Conservation (phyloP, 1,140 invertebrate species). For the Prorops nasuta region DNA sequence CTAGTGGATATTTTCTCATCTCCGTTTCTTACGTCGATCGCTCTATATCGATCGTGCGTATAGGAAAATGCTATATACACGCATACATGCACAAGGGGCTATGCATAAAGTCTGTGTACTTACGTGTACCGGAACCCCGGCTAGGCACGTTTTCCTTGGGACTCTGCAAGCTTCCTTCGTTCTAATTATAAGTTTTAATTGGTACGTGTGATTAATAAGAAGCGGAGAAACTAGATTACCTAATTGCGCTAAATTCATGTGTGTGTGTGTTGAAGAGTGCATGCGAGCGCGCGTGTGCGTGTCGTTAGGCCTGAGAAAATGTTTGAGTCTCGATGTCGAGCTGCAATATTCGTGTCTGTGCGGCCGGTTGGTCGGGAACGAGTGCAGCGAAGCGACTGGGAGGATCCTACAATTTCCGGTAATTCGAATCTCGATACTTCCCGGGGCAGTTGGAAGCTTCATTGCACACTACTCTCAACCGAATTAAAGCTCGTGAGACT, state of each 20-base stretch:
- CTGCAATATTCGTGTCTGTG: background rate
- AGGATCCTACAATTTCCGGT: background rate
- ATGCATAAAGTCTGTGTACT: too few species aligned
- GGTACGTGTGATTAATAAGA: slow-evolving; percentile 28
- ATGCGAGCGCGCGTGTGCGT: slow-evolving; percentile 16
- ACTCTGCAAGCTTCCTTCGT: slow-evolving; percentile 28
- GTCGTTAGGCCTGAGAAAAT: slow-evolving; percentile 20
- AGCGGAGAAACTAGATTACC: slow-evolving; percentile 8
- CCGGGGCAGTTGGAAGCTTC: too few species aligned
- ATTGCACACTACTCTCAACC: too few species aligned
- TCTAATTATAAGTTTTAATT: slow-evolving; percentile 38
- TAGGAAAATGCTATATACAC: too few species aligned
- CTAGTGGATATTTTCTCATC: too few species aligned
- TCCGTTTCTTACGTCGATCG: too few species aligned
- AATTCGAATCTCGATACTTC: background rate
- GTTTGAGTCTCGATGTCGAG: background rate
- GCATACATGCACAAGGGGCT: too few species aligned
- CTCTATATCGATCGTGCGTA: too few species aligned
- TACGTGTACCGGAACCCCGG: too few species aligned
- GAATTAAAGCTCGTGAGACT: background rate
- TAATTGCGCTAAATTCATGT: slow-evolving; percentile 9
- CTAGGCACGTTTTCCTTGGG: too few species aligned
- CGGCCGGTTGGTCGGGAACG: background rate
- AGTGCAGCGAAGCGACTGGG: background rate
- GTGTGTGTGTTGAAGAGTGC: background rate